phyloP scores from a whole-genome alignment of 2,888 invertebrate genomes.

The Cataglyphis livida region DNA sequence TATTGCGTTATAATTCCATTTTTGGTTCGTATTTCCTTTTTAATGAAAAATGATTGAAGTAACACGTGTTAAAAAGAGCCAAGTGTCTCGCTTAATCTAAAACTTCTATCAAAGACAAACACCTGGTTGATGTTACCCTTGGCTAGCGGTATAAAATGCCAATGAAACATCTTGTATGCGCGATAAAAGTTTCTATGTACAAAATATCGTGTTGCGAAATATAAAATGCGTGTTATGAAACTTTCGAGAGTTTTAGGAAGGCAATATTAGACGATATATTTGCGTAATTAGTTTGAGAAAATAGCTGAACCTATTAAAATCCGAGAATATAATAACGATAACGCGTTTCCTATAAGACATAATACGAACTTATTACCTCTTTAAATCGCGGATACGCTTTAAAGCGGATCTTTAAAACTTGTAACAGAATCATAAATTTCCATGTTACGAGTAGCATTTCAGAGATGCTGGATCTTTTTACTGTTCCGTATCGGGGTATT shows the following conservation, averaged over 20 bases:
- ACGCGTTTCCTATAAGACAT: constrained; percentile 14
- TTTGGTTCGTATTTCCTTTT: constrained; percentile 10
- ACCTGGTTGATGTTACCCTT: constrained; percentile 46
- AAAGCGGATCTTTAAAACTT: background rate
- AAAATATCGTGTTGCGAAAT: constrained; percentile 32
- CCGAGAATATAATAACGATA: constrained; percentile 6
- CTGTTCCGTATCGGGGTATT: background rate
- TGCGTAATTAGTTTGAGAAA: background rate
- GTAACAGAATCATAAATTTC: constrained; percentile 2
- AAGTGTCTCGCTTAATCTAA: constrained; percentile 19
- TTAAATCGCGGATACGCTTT: background rate
- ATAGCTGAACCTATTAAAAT: constrained; percentile 17
- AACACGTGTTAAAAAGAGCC: background rate
- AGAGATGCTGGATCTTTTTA: constrained; percentile 14
- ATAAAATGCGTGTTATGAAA: constrained; percentile 18
- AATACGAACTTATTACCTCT: constrained; percentile 1
- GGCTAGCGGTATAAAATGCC: constrained; percentile 40
- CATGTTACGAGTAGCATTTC: constrained; percentile 19
- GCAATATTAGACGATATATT: background rate
- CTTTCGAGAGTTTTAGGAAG: constrained; percentile 13
- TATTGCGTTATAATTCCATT: background rate
- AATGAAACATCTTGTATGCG: constrained; percentile 29
- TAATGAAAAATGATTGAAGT: constrained; percentile 13
- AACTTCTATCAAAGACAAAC: constrained; percentile 34
- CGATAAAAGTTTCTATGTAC: background rate